Percentiles rank a stretch among this genome's conserved stretches.
These are phyloP conservation scores for Thymelicus lineola DNA, from an alignment of 2,888 invertebrate genomes.

Conservation along the genomic window DNA sequence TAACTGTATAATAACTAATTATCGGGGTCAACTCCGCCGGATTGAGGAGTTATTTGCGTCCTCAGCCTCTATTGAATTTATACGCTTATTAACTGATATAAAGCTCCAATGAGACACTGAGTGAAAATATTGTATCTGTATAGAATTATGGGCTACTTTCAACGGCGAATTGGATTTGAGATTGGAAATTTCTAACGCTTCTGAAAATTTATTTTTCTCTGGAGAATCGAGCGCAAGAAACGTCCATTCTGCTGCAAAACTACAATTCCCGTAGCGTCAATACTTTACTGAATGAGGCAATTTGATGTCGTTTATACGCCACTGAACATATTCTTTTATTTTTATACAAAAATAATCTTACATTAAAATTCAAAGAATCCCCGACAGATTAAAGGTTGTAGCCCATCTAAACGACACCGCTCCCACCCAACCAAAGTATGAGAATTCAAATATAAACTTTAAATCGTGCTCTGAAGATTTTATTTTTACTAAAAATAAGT, in stretches of 20 bases:
- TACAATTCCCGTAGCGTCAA: slow-evolving; percentile 44
- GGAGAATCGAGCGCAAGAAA: slow-evolving; percentile 45
- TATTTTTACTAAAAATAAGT: too few species aligned
- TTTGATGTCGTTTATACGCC: slow-evolving; percentile 1
- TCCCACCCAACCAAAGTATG: too few species aligned
- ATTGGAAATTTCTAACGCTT: slow-evolving; percentile 48
- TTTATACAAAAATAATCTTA: too few species aligned
- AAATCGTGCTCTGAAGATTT: too few species aligned
- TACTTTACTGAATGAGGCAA: slow-evolving; percentile 42
- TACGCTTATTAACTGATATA: slow-evolving; percentile 19
- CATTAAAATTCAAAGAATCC: too few species aligned
- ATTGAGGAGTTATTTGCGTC: neutral
- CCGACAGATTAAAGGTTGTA: too few species aligned
- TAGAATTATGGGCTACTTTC: slow-evolving; percentile 28
- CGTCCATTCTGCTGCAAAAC: slow-evolving; percentile 45
- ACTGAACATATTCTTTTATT: neutral
- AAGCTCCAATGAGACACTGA: neutral
- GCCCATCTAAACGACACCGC: too few species aligned
- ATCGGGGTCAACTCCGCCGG: too few species aligned
- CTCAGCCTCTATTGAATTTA: slow-evolving; percentile 8
- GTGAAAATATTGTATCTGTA: slow-evolving; percentile 33
- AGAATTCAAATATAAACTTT: too few species aligned
- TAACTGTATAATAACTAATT: too few species aligned
- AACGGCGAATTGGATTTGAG: slow-evolving; percentile 21
- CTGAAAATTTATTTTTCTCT: slow-evolving; percentile 48